Evolutionary conservation across 1,140 invertebrate genomes (phyloP).

Genomic region (Microplitis mediator): DNA sequence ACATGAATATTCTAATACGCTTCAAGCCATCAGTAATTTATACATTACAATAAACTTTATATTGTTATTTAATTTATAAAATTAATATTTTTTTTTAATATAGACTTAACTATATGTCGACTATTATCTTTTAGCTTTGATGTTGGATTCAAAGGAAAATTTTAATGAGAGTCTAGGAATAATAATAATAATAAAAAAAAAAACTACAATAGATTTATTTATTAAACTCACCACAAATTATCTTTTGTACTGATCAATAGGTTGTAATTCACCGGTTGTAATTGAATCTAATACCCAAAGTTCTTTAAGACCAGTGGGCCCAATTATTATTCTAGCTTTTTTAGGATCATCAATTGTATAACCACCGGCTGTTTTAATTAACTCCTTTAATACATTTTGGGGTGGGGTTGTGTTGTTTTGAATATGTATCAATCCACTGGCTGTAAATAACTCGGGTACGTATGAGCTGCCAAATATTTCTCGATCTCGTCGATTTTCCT

Average conservation of each 20-base stretch:
- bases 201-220: not conserved
- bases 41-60: constrained; percentile 19
- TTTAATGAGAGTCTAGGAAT: not conserved
- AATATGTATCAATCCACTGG: constrained; percentile 52
- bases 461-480: constrained; percentile 54
- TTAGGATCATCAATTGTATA: constrained; percentile 45
- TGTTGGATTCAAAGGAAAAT: too few relatives aligned
- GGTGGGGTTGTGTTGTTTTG: constrained; percentile 47
- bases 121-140: not conserved
- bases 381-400: constrained; percentile 46
- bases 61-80: not conserved
- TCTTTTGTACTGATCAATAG: constrained; percentile 39
- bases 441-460: constrained; percentile 53
- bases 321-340: constrained; percentile 49
- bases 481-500: constrained; percentile 55
- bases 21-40: constrained; percentile 20
- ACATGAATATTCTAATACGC: constrained; percentile 43
- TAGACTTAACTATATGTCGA: too few relatives aligned
- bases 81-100: too few relatives aligned
- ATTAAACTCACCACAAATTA: not conserved
- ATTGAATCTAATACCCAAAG: constrained; percentile 59
- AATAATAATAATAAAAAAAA: not conserved
- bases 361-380: constrained; percentile 55
- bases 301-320: constrained; percentile 46
- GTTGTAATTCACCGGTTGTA: constrained; percentile 51